Conservation (phyloP, 2,888 invertebrate genomes). For the Drosophila yooni region DNA sequence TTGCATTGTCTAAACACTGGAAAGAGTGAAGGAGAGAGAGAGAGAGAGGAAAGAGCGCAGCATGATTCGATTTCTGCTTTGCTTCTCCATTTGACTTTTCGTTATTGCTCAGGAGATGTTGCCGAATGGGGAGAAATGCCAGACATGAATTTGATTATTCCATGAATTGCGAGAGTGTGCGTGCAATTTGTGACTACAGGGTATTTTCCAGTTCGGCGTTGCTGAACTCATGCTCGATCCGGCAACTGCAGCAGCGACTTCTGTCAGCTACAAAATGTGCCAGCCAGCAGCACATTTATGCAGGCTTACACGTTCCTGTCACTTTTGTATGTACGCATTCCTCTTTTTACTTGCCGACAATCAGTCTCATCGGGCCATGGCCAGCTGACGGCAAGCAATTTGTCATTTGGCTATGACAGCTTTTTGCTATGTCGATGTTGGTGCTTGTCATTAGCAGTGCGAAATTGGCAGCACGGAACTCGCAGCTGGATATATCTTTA, state of each 20-base stretch:
- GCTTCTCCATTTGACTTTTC: background rate
- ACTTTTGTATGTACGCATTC: background rate
- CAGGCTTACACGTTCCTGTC: slow-evolving; percentile 32
- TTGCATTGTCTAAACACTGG: slow-evolving; percentile 3
- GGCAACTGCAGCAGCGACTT: background rate
- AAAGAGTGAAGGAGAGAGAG: background rate
- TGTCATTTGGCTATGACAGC: slow-evolving; percentile 57
- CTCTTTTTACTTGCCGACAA: background rate
- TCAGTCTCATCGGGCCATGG: slow-evolving; percentile 2
- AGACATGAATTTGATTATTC: background rate
- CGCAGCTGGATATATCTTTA: slow-evolving; percentile 1
- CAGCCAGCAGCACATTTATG: slow-evolving; percentile 16
- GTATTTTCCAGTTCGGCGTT: background rate
- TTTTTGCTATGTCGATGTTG: slow-evolving; percentile 28
- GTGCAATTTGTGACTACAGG: background rate
- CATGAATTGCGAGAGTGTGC: background rate
- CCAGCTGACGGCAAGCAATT: slow-evolving; percentile 42
- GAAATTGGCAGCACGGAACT: background rate
- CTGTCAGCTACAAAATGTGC: background rate
- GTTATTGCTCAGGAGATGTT: background rate
- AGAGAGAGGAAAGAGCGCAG: background rate
- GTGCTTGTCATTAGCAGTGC: slow-evolving; percentile 51
- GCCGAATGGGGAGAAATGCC: background rate
- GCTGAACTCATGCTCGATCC: background rate
- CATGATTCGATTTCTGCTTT: background rate